Percentiles rank a stretch among this genome's conserved stretches.
phyloP scores from a whole-genome alignment of 2,113 vertebrate genomes.

The Mystacornis crossleyi region DNA sequence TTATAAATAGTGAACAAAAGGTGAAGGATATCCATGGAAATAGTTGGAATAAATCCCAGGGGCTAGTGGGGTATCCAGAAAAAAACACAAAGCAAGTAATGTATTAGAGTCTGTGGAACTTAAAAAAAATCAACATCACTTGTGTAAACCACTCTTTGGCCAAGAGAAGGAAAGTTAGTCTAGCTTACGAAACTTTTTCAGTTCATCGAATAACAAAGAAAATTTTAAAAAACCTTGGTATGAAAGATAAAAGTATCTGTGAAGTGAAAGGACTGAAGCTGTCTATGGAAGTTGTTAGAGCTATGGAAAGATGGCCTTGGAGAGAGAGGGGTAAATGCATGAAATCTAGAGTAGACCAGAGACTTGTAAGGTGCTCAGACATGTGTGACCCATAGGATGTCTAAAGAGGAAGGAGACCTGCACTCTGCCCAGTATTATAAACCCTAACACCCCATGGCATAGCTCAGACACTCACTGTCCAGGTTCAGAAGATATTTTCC shows the following conservation, averaged over 20 bases:
- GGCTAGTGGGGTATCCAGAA: not conserved
- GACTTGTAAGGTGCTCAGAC: not conserved
- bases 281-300: not conserved
- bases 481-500: not conserved
- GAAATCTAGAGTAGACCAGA: not conserved
- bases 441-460: not conserved
- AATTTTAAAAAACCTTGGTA: not conserved
- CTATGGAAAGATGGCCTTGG: not conserved
- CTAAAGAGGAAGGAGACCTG: not conserved
- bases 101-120: not conserved
- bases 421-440: not conserved
- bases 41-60: not conserved
- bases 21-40: not conserved
- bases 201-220: not conserved
- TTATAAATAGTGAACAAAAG: not conserved
- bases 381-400: not conserved
- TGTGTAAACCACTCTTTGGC: not conserved
- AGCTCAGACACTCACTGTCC: not conserved
- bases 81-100: not conserved
- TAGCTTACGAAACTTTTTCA: not conserved
- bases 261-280: not conserved
- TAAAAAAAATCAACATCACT: not conserved
- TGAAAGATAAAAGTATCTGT: not conserved
- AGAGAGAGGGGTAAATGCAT: not conserved
- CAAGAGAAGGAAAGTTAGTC: not conserved